Base-by-base conservation (phyloP, 2,888 invertebrate species). In the Tenthredo scrophulariae region DNA sequence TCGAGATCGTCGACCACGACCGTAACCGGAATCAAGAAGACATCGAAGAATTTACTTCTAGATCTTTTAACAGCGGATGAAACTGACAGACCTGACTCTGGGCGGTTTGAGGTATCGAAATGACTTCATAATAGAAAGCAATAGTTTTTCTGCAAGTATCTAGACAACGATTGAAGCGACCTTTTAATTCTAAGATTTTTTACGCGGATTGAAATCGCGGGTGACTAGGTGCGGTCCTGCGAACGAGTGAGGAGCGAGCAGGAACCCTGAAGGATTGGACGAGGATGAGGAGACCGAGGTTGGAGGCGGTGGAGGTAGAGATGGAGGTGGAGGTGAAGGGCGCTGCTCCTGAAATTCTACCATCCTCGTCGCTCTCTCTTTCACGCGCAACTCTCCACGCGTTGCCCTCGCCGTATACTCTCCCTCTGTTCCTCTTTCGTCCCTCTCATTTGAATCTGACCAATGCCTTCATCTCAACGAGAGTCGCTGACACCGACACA, bases 361-460 rank as follows among this genome's bases (percentile, higher is more conserved):
- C 85, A 74, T 86, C 85, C 85, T 84, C 62, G 62, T 86, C 79
- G 84, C 84, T 86, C 85, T 83, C 77, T 58, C 58, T 46, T 77
- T 79, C 75, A 50, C 65, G 50, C 79, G 58, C 77, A 86, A 84
- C 87, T 33, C 85, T 84, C 85, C 67, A 70, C 83, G 67, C 83
- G 67, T 67, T 83, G 26, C 83, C 65, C 29, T 43, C 46, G 26
- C 46, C 67, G 37, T 54, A 62, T 84, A 40, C 26, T 50, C 65
- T 58, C 74, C 84, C 84, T 70, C 72, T 46, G 1, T 85, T 74
- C 77, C 70, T 62, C 29, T 26, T 33, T 83, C 79, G 86, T 85
- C 85, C 87, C 88, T 88, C 89, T 88, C 89, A 88, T 89, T 88
- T 88, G 87, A 88, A 87, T 88, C 87, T 87, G 87, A 88, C 88